Evolutionary conservation across 2,888 invertebrate genomes (phyloP), one percentile per base, ranked within the genome.

Genomic region (Eupithecia abbreviata): DNA sequence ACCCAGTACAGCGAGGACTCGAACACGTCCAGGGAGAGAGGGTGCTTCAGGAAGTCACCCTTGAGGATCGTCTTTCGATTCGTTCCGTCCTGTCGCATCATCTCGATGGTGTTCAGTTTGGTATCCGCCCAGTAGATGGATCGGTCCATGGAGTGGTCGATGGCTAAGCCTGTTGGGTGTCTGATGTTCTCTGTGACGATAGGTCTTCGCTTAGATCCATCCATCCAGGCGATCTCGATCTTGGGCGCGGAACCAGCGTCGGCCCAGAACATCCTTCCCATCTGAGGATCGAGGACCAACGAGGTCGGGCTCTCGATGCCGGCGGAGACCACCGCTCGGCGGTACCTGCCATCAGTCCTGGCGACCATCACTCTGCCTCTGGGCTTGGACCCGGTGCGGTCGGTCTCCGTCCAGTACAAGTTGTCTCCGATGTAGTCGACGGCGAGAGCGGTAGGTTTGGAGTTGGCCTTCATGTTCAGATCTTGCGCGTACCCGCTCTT

Each of bases 181-280:
- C 98, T 96, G 45, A 99, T 96, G 78, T 96, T 96, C 78, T 98
- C 98, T 0, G 97, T 96, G 9, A 99, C 97, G 3, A 99, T 90
- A 0, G 97, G 96, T 74, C 97, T 95, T 3, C 99, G 96, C 88
- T 98, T 97, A 0, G 97, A 97, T 0, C 99, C 99, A 87, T 99
- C 99, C 98, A 99, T 98, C 98, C 99, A 99, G 2, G 98, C 96
- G 4, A 97, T 96, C 90, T 99, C 99, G 79, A 99, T 98, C 91
- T 99, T 99, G 0, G 98, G 98, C 4, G 97, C 97, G 0, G 97
- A 97, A 6, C 99, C 98, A 0, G 98, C 97, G 90, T 99, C 99
- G 0, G 98, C 96, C 99, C 99, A 99, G 92, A 98, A 98, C 96
- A 99, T 97, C 81, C 96, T 95, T 1, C 99, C 99, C 78, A 96